Base-by-base conservation (phyloP, 1,140 invertebrate genomes). In the Caerostris extrusa region DNA sequence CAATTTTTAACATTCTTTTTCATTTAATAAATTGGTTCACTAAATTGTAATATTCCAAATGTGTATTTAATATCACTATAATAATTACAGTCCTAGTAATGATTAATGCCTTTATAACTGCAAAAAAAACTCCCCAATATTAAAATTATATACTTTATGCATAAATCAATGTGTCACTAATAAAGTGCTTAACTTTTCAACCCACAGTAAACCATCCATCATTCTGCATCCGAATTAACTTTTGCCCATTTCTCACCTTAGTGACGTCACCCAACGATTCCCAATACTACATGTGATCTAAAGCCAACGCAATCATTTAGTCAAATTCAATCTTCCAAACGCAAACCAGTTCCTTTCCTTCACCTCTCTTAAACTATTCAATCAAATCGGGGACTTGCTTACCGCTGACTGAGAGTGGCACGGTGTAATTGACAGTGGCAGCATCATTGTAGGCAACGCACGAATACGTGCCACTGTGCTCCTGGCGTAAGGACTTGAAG, bases 391-490 rank as follows among this genome's bases (percentile, higher is more conserved):
- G 12, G 10, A 60, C 7, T 77, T 64, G 50, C 95, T 95, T 95
- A 96, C 96, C 96, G 95, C 95, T 95, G 17, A 96, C 96, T 67
- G 95, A 95, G 14, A 96, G 94, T 8, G 91, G 93, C 3, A 96
- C 96, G 4, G 96, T 96, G 88, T 95, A 96, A 94, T 95, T 96
- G 1, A 95, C 95, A 7, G 95, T 95, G 3, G 96, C 96, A 14
- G 96, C 96, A 8, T 95, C 95, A 92, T 96, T 96, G 87, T 95
- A 95, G 7, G 96, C 96, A 14, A 95, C 95, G 94, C 96, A 96
- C 0, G 96, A 96, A 95, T 96, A 96, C 94, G 96, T 96, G 7
- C 96, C 96, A 88, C 96, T 95, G 94, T 96, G 96, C 81, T 94
- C 95, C 3, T 96, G 96, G 56, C 94, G 95, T 8, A 96, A 95